These are phyloP conservation scores for Maccullochella peelii DNA, from an alignment of 2,113 vertebrate species.

Conservation along the genomic window DNA sequence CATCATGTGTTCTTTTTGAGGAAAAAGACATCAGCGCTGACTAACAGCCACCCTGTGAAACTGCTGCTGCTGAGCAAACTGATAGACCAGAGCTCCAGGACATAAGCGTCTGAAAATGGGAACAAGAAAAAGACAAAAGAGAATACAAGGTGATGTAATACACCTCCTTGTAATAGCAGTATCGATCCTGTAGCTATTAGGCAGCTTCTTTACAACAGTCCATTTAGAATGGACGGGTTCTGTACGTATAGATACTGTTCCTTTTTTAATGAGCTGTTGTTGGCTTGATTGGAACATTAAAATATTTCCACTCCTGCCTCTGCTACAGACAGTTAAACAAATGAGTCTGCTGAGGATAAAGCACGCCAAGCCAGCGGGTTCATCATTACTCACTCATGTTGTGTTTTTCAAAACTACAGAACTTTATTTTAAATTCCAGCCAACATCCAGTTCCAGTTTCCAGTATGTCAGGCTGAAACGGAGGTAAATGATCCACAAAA, in stretches of 20 bases:
- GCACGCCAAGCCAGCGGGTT: background rate
- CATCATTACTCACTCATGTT: background rate
- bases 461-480: background rate
- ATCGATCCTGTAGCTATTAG: background rate
- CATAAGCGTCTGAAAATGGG: background rate
- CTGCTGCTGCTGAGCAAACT: background rate
- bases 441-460: background rate
- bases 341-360: background rate
- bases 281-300: background rate
- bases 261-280: background rate
- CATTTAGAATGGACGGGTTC: background rate
- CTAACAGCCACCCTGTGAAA: background rate
- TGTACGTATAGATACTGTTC: background rate
- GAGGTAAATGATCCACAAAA: background rate
- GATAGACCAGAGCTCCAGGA: background rate
- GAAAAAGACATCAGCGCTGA: constrained; percentile 13
- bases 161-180: background rate
- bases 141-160: background rate
- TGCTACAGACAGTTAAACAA: background rate
- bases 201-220: background rate
- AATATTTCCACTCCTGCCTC: background rate
- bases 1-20: constrained; percentile 12
- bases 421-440: background rate
- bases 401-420: constrained; percentile 5
- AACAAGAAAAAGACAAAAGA: background rate